phyloP scores from a whole-genome alignment of 1,140 invertebrate genomes.

The Drosophila melanica region DNA sequence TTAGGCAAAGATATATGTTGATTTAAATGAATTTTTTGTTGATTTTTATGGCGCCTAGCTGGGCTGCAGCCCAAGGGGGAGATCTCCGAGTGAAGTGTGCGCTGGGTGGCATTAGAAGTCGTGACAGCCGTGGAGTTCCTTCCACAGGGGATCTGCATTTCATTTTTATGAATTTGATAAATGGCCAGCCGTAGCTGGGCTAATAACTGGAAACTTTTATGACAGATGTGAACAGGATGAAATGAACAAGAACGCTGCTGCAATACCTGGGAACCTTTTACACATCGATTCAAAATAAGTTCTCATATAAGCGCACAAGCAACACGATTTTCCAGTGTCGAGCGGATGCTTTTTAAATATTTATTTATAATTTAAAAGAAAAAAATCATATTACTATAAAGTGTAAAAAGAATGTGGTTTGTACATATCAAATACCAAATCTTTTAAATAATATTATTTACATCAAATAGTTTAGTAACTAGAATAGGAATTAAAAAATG shows the following conservation, averaged over 20 bases:
- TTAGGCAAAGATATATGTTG: constrained; percentile 71
- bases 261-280: constrained; percentile 36
- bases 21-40: constrained; percentile 82
- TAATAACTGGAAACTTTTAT: constrained; percentile 70
- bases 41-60: constrained; percentile 77
- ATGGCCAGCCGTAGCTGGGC: constrained; percentile 65
- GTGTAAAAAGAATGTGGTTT: no score
- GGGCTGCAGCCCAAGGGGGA: constrained; percentile 5
- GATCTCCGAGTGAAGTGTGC: constrained; percentile 65
- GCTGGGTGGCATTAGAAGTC: constrained; percentile 64
- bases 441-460: no score
- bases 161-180: constrained; percentile 81
- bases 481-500: no score
- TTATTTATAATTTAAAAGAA: no score
- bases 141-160: constrained; percentile 40
- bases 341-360: neutral
- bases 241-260: constrained; percentile 25
- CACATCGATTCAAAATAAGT: constrained; percentile 26
- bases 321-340: no score
- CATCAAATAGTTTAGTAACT: no score
- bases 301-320: constrained; percentile 2
- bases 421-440: no score
- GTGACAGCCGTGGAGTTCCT: constrained; percentile 29
- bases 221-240: constrained; percentile 42
- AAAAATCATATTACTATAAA: no score